A percentile compares a stretch with the other conserved stretches of the same genome.
phyloP scores from a whole-genome alignment of 2,113 vertebrate species.

The Phaethornis superciliosus region DNA sequence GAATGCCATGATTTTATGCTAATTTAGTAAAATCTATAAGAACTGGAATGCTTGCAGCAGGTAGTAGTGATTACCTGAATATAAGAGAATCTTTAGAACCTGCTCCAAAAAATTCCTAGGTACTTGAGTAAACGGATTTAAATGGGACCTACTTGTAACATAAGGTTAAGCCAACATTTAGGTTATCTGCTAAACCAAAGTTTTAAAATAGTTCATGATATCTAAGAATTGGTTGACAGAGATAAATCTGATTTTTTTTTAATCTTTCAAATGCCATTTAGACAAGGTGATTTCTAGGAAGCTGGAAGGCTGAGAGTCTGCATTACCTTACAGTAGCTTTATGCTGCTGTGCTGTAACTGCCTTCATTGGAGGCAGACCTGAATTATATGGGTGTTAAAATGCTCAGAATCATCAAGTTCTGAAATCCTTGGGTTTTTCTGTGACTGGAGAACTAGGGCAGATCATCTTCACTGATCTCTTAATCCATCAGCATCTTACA shows the following conservation, averaged over 20 bases:
- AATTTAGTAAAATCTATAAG: background rate
- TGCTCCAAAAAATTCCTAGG: background rate
- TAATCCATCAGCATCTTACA: background rate
- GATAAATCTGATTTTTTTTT: background rate
- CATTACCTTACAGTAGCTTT: background rate
- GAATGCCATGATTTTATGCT: background rate
- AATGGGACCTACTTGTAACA: background rate
- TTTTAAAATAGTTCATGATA: background rate
- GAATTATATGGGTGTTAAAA: background rate
- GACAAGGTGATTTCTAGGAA: background rate
- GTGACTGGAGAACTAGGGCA: background rate
- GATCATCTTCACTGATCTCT: background rate
- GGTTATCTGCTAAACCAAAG: background rate
- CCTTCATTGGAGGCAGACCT: background rate
- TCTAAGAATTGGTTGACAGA: background rate
- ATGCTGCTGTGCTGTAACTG: rapidly evolving
- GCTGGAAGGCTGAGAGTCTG: background rate
- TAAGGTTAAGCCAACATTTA: rapidly evolving
- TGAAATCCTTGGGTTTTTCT: background rate
- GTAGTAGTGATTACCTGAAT: background rate
- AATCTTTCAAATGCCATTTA: background rate
- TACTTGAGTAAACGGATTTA: background rate
- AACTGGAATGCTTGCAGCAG: background rate
- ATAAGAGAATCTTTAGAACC: background rate
- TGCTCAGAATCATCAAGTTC: background rate